Conservation (phyloP, 1,140 invertebrate species). For the Neoseiulus cucumeris region DNA sequence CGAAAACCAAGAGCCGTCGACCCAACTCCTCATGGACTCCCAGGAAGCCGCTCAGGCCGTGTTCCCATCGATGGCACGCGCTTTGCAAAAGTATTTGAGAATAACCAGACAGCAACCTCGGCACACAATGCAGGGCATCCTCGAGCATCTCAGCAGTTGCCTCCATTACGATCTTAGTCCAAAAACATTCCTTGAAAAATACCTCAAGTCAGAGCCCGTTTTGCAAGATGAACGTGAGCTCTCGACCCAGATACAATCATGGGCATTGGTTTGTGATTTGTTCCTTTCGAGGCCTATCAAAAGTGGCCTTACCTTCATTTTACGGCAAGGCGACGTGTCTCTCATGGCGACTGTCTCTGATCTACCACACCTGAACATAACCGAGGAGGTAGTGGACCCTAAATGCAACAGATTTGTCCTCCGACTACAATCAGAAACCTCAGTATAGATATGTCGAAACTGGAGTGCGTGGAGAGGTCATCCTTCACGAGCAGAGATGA, state of each 20-base stretch:
- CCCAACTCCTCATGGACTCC: constrained; percentile 54
- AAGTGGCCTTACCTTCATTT: constrained; percentile 59
- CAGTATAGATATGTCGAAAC: constrained; percentile 60
- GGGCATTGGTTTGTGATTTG: constrained; percentile 79
- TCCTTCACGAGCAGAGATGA: too few relatives aligned
- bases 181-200: constrained; percentile 72
- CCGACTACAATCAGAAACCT: constrained; percentile 83
- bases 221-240: constrained; percentile 27
- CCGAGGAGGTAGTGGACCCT: constrained; percentile 83
- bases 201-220: constrained; percentile 49
- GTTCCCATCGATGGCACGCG: constrained; percentile 81
- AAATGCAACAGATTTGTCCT: constrained; percentile 88
- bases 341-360: constrained; percentile 61
- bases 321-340: constrained; percentile 79
- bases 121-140: constrained; percentile 77
- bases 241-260: constrained; percentile 54
- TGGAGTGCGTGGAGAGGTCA: constrained; percentile 12
- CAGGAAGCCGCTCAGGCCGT: constrained; percentile 89
- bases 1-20: constrained; percentile 33
- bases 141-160: constrained; percentile 65
- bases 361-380: constrained; percentile 76
- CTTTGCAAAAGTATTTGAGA: constrained; percentile 84
- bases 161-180: constrained; percentile 80
- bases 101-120: constrained; percentile 83
- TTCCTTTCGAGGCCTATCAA: constrained; percentile 55